phyloP scores from a whole-genome alignment of 2,797 vertebrate species.

The Allobates femoralis region DNA sequence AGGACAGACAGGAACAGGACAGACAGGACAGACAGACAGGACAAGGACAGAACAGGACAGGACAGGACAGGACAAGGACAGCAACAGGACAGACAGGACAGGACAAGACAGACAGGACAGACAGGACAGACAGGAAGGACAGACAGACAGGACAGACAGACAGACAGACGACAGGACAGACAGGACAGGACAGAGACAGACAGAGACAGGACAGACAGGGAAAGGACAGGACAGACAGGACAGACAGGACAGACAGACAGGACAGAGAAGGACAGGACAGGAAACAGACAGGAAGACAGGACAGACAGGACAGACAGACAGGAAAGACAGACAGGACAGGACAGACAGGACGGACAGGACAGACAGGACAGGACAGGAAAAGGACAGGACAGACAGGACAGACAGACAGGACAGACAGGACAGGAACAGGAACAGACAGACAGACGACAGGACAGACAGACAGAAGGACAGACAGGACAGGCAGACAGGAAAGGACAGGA shows the following conservation, averaged over 20 bases:
- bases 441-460: too few species aligned
- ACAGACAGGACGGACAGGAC: background rate
- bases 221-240: background rate
- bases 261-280: too few species aligned
- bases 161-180: background rate
- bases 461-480: too few species aligned
- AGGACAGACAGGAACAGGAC: too few species aligned
- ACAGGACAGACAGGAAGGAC: too few species aligned
- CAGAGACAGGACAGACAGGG: background rate
- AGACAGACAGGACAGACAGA: background rate
- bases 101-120: background rate
- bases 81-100: fast-evolving
- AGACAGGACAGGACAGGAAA: background rate
- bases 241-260: too few species aligned
- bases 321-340: background rate
- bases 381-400: background rate
- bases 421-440: too few species aligned
- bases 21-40: too few species aligned
- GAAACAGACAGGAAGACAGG: background rate
- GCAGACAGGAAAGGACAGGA: too few species aligned
- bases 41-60: background rate
- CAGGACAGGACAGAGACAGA: background rate
- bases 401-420: too few species aligned
- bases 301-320: background rate
- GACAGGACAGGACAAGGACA: too few species aligned